Percentiles rank a stretch among this genome's conserved stretches.
phyloP scores from a whole-genome alignment of 2,113 vertebrate genomes.

The human region DNA sequence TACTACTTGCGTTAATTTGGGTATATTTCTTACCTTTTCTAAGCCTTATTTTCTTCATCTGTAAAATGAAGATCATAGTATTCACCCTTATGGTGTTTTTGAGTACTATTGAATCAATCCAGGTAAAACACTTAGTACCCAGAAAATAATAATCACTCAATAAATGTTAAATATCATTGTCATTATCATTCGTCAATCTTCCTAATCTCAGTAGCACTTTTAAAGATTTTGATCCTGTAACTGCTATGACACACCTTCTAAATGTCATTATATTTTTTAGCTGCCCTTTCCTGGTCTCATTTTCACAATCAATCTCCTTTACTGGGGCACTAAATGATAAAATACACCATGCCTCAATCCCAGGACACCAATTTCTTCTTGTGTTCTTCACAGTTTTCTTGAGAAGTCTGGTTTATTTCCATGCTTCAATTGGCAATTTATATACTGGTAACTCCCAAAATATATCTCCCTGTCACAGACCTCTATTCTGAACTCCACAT shows the following conservation, averaged over 20 bases:
- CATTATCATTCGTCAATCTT: background rate
- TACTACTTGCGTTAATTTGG: background rate
- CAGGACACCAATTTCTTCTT: background rate
- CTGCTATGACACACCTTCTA: background rate
- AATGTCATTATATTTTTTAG: background rate
- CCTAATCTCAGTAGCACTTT: background rate
- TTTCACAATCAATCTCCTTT: background rate
- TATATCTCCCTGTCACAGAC: background rate
- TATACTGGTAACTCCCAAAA: background rate
- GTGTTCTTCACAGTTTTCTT: background rate
- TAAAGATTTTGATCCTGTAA: background rate
- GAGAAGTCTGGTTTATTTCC: background rate
- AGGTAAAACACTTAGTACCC: conserved; percentile 21
- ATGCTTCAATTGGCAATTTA: background rate
- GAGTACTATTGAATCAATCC: conserved; percentile 2
- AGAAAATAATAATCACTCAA: background rate
- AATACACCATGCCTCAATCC: background rate
- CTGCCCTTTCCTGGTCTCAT: background rate
- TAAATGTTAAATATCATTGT: background rate
- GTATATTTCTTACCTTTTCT: background rate
- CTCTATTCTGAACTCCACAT: background rate
- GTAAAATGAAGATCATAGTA: conserved; percentile 3
- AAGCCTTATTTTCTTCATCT: background rate
- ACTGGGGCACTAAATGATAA: background rate
- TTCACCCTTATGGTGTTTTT: background rate